Percentiles rank a stretch among this genome's conserved stretches.
These are phyloP conservation scores for Erithacus rubecula DNA, from an alignment of 2,797 vertebrate genomes.

Conservation along the genomic window DNA sequence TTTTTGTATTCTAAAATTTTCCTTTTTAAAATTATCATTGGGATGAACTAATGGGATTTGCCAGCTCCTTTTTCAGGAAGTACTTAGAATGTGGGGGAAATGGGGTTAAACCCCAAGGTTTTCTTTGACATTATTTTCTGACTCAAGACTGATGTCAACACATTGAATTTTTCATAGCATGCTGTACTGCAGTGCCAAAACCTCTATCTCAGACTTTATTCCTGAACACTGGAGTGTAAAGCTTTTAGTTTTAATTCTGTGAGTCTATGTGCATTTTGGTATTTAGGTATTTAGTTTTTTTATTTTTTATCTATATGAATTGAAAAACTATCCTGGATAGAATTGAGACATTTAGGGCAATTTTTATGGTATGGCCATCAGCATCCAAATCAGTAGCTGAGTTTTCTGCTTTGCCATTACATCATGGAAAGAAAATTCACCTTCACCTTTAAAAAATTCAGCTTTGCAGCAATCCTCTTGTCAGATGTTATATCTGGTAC, in stretches of 20 bases:
- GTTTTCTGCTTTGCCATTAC: neutral
- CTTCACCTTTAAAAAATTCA: neutral
- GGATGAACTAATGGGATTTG: neutral
- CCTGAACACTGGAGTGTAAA: neutral
- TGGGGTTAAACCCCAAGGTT: neutral
- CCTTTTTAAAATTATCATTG: neutral
- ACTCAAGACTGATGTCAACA: neutral
- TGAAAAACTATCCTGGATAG: neutral
- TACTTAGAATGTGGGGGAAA: neutral
- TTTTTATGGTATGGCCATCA: neutral
- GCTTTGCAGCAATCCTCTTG: neutral
- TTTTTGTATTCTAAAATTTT: neutral
- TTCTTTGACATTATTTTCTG: neutral
- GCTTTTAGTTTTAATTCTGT: neutral
- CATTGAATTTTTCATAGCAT: neutral
- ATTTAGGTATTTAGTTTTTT: rapidly evolving
- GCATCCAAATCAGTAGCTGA: neutral
- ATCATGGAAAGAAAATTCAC: neutral
- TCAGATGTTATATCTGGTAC: neutral
- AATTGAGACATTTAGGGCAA: neutral
- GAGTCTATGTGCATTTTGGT: neutral
- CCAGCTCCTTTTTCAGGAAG: neutral
- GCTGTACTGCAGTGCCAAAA: neutral
- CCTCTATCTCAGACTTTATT: neutral
- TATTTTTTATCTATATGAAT: neutral